These are phyloP conservation scores for Eretmochelys imbricata DNA, from an alignment of 2,113 vertebrate species.

Conservation along the genomic window DNA sequence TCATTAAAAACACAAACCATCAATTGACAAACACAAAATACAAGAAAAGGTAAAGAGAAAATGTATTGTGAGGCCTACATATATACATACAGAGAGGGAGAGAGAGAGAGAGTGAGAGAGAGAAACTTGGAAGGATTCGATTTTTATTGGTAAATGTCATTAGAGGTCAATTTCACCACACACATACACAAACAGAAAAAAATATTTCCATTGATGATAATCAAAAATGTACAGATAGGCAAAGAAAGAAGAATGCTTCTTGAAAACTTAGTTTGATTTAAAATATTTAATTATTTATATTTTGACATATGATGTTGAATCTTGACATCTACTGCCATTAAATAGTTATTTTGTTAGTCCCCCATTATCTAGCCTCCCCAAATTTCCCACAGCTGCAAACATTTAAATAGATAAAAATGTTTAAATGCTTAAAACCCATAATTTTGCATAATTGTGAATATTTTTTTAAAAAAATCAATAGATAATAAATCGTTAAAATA, in stretches of 20 bases:
- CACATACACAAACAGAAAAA: not conserved
- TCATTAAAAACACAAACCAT: not conserved
- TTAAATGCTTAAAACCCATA: too few species aligned
- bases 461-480: too few species aligned
- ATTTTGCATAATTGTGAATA: too few species aligned
- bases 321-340: not conserved
- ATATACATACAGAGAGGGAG: not conserved
- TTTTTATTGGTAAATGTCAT: not conserved
- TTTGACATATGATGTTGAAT: not conserved
- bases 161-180: not conserved
- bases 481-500: not conserved
- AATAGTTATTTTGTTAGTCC: not conserved
- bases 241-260: not conserved
- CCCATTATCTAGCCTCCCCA: not conserved
- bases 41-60: not conserved
- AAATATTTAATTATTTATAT: not conserved
- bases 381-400: not conserved
- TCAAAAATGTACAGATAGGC: not conserved
- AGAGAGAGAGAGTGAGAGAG: too few species aligned
- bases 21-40: not conserved
- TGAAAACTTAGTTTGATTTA: not conserved
- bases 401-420: too few species aligned
- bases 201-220: not conserved
- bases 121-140: not conserved
- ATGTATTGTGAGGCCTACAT: not conserved